phyloP scores from a whole-genome alignment of 2,113 vertebrate species.

The Tragelaphus buxtoni region DNA sequence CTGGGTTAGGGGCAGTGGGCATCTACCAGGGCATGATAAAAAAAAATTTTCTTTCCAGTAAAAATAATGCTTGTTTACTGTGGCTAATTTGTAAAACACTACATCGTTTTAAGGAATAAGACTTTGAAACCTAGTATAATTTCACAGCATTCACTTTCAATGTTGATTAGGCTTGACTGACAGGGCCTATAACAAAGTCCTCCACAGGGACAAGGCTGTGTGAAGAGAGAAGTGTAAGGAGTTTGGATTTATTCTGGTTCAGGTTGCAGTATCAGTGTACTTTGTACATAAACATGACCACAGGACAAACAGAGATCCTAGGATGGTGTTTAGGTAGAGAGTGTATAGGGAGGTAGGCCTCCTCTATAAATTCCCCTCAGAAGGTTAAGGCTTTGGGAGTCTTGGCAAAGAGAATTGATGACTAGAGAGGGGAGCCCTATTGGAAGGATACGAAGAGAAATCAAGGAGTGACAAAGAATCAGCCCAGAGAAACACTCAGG shows the following conservation, averaged over 20 bases:
- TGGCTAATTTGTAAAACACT: background rate
- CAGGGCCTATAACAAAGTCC: background rate
- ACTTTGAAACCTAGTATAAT: background rate
- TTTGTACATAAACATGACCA: background rate
- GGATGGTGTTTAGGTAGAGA: background rate
- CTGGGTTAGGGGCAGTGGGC: background rate
- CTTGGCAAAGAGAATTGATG: background rate
- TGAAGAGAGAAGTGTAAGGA: background rate
- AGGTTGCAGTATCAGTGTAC: background rate
- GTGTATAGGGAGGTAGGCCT: background rate
- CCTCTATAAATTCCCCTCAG: background rate
- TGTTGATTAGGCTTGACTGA: background rate
- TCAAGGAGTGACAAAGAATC: background rate
- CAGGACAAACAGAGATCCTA: background rate
- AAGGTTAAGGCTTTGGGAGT: background rate
- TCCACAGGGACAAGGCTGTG: background rate
- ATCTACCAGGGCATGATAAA: background rate
- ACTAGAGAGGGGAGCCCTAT: background rate
- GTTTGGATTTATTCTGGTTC: background rate
- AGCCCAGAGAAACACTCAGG: background rate
- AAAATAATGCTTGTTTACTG: background rate
- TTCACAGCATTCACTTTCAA: background rate
- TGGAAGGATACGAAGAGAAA: slow-evolving; percentile 13
- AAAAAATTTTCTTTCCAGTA: background rate
- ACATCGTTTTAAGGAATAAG: background rate